Percentiles rank a stretch among this genome's conserved stretches.
Conservation (phyloP, 2,113 vertebrate species). For the Otolemur garnettii region DNA sequence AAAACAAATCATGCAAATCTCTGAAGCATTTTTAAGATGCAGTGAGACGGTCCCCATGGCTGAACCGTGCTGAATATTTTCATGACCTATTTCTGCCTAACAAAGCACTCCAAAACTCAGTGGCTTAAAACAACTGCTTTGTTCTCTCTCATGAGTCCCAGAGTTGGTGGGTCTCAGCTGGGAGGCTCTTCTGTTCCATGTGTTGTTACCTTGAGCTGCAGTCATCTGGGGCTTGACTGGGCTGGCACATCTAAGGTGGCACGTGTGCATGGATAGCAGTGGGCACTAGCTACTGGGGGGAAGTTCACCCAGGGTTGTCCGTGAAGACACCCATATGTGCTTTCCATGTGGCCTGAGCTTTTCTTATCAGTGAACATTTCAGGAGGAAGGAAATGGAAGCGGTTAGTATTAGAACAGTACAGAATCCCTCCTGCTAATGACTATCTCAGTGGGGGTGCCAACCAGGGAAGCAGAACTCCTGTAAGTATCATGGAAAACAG, state of each 20-base stretch:
- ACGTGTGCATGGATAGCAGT: fast-evolving
- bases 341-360: neutral
- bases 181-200: fast-evolving
- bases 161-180: neutral
- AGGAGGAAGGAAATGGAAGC: neutral
- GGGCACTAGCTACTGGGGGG: neutral
- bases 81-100: neutral
- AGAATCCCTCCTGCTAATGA: neutral
- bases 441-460: neutral
- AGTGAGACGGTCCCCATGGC: neutral
- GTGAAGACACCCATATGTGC: neutral
- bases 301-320: neutral
- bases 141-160: neutral
- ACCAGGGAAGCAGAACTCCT: neutral
- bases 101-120: neutral
- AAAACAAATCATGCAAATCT: neutral
- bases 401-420: neutral
- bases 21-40: neutral
- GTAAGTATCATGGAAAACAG: neutral
- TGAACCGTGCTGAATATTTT: fast-evolving
- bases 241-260: neutral
- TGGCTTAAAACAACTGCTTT: neutral
- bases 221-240: neutral
- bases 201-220: too few species aligned
- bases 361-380: neutral